These are phyloP conservation scores for Catocala nupta DNA, from an alignment of 2,888 invertebrate genomes.

Conservation along the genomic window DNA sequence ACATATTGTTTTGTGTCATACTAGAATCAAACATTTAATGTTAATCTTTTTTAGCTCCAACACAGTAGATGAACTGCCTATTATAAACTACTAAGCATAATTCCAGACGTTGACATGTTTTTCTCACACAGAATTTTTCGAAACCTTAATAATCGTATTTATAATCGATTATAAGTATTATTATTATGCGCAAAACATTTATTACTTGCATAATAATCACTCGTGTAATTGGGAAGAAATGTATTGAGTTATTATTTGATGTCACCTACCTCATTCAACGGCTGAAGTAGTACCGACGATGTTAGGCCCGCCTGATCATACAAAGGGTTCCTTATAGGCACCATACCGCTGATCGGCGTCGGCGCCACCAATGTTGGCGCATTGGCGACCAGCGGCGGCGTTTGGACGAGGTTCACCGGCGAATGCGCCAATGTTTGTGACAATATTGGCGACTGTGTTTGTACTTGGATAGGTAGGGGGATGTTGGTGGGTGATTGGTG, in stretches of 20 bases:
- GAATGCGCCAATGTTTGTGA: slow-evolving; percentile 46
- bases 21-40: too few relatives aligned
- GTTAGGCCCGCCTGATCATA: slow-evolving; percentile 78
- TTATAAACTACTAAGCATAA: too few relatives aligned
- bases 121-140: too few relatives aligned
- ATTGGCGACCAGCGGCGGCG: slow-evolving; percentile 56
- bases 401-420: slow-evolving; percentile 63
- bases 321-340: slow-evolving; percentile 77
- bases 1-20: too few relatives aligned
- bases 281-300: slow-evolving; percentile 78
- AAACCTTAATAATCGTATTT: too few relatives aligned
- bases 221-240: neutral
- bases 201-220: neutral
- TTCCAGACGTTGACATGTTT: too few relatives aligned
- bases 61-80: too few relatives aligned
- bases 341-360: slow-evolving; percentile 75
- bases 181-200: neutral
- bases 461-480: slow-evolving; percentile 38
- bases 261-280: slow-evolving; percentile 77
- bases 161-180: too few relatives aligned
- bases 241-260: neutral
- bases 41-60: too few relatives aligned
- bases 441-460: slow-evolving; percentile 38
- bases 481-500: slow-evolving; percentile 25
- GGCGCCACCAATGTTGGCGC: slow-evolving; percentile 66